phyloP scores from a whole-genome alignment of 2,888 invertebrate genomes.

The Girardia tigrina region DNA sequence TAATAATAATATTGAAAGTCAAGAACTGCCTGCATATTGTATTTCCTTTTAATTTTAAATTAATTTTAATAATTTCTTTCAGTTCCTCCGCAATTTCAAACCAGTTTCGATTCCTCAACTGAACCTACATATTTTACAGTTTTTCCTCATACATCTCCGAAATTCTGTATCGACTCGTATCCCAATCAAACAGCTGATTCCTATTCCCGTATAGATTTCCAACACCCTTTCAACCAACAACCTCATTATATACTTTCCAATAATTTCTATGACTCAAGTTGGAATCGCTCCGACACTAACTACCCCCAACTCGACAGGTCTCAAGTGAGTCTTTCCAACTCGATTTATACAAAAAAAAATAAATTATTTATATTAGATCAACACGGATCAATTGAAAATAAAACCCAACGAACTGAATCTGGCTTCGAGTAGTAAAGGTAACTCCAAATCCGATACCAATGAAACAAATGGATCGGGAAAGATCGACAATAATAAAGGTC shows the following conservation, averaged over 20 bases:
- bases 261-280: neutral
- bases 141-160: neutral
- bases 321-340: neutral
- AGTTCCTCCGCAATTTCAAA: neutral
- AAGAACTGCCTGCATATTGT: neutral
- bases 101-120: neutral
- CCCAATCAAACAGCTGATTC: neutral
- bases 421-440: neutral
- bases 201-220: neutral
- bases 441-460: neutral
- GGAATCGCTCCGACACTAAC: neutral
- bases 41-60: neutral
- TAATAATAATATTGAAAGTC: neutral
- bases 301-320: neutral
- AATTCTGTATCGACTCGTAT: neutral
- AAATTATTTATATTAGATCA: neutral
- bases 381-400: neutral
- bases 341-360: neutral
- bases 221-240: neutral
- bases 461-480: neutral
- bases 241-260: neutral
- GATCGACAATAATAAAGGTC: conserved; percentile 11
- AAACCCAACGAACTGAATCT: neutral
- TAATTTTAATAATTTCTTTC: too few relatives aligned
- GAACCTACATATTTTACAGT: neutral